A percentile compares a stretch with the other conserved stretches of the same genome.
Evolutionary conservation across 2,797 vertebrate genomes (phyloP).

Genomic region (Phalanger gymnotis): DNA sequence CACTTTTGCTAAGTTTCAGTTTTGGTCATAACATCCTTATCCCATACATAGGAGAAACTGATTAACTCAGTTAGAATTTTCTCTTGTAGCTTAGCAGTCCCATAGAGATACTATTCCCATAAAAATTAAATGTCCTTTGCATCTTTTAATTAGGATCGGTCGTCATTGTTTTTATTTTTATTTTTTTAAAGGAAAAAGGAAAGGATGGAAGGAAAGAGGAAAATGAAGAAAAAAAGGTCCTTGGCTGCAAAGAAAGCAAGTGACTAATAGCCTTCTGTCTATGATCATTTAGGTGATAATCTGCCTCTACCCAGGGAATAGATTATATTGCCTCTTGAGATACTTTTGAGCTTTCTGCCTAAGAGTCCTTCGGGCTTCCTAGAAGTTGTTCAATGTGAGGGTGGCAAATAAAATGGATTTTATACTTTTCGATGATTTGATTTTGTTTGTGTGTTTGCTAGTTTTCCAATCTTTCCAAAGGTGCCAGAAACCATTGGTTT

Average conservation of each 20-base stretch:
- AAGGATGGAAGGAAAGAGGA: not conserved
- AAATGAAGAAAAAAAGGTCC: not conserved
- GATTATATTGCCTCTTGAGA: not conserved
- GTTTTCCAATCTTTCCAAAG: constrained; percentile 14
- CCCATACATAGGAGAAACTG: not conserved
- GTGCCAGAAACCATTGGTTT: constrained; percentile 10
- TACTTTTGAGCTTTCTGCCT: not conserved
- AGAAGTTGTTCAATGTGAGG: not conserved
- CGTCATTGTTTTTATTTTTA: not conserved
- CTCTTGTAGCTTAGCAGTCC: not conserved
- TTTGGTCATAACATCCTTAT: not conserved
- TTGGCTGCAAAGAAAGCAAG: not conserved
- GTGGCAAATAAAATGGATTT: not conserved
- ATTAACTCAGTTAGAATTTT: not conserved
- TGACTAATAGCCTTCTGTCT: not conserved
- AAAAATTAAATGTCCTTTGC: not conserved
- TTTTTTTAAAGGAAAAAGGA: not conserved
- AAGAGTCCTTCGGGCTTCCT: not conserved
- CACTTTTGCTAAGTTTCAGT: not conserved
- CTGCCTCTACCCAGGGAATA: fast-evolving
- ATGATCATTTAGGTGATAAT: not conserved
- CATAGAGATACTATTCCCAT: not conserved
- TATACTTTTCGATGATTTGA: not conserved
- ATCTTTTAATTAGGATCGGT: not conserved
- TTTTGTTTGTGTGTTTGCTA: not conserved